Evolutionary conservation across 2,113 vertebrate genomes (phyloP), one percentile per base, ranked within the genome.

Genomic region (Motacilla alba): DNA sequence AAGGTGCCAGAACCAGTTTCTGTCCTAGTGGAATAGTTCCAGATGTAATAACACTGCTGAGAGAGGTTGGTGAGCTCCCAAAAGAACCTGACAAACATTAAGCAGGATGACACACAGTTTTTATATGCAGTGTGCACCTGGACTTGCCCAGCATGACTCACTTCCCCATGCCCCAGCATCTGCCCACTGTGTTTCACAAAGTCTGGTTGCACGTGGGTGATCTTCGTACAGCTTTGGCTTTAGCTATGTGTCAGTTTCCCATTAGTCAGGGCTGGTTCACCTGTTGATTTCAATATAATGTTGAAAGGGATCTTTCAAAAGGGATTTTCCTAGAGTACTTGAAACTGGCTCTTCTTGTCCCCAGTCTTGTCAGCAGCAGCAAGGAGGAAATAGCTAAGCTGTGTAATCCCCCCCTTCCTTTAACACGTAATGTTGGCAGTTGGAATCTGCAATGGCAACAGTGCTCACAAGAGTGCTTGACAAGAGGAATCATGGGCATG

Each of bases 41-140:
- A 68, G 87, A 9, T 0, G 0, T 84, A 35, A 43, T 11, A 9
- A 4, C 16, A 3, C 4, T 28, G 3, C 15, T 70, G 52, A 76
- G 31, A 72, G 70, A 83, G n/a, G 8, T 30, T 33, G 20, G 20
- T 74, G 63, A 83, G 31, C 15, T 47, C 43, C 37, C 43, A 66
- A 58, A 52, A 84, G n/a, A 74, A 30, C 41, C 13, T 62, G 58
- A 24, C 35, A 66, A 55, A 78, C 22, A 6, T 2, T 1, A 1
- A 83, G 39, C 64, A 55, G 64, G 58, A 47, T 77, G 68, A 73
- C 72, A 41, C n/a, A 8, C 2, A 1, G 30, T 17, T 86, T 75
- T 60, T 73, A 43, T 33, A 9, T 79, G 15, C 39, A 53, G 26
- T 3, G 8, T 58, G 39, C 1, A 9, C 62, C 41, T 73, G 62